Base-by-base conservation (phyloP, 2,888 invertebrate species). In the Andrena chrysosceles region DNA sequence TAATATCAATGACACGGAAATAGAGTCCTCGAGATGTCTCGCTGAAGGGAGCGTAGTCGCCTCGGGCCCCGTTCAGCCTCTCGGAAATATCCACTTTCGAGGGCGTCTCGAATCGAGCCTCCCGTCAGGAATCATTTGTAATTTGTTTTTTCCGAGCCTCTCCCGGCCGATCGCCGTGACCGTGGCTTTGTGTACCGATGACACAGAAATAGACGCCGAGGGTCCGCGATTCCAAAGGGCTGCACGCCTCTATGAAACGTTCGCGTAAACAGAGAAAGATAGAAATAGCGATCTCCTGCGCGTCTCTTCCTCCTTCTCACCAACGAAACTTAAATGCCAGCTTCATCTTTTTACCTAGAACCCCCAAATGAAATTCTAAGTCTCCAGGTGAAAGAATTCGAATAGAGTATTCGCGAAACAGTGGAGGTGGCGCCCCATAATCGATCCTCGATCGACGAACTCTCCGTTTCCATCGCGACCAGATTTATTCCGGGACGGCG, bases 401-500 rank as follows among this genome's bases (percentile, higher is more conserved):
- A 42, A 42, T 42, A 42, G 3, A 42, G 42, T 29, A 16, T 60
- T 8, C n/a, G 31, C 8, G n/a, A 60, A 42, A 52, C 7, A 6
- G 31, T 20, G 29, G n/a, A 42, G 35, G 16, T 48, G n/a, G n/a
- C n/a, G 20, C 2, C 52, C 26, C 20, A 29, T 26, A 26, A 84
- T 85, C 73, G 80, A 85, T 84, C 23, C 54, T 64, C 80, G 86
- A 88, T 88, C 85, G 78, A 76, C 73, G 81, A 86, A 86, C 75
- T 64, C 64, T 23, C n/a, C 2, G 68, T 72, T 20, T 42, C 35
- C 62, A 52, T 16, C 72, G 49, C 59, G 64, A 35, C n/a, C 62
- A 56, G 81, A 66, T 89, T 93, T 93, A 93, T 93, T 93, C 91
- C 91, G 90, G 92, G 92, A 90, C 66, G 89, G 87, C 86, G 91